These are phyloP conservation scores for Apostichopus parvimensis DNA, from an alignment of 35 echinoderm and acorn worm genomes.

Conservation along the genomic window DNA sequence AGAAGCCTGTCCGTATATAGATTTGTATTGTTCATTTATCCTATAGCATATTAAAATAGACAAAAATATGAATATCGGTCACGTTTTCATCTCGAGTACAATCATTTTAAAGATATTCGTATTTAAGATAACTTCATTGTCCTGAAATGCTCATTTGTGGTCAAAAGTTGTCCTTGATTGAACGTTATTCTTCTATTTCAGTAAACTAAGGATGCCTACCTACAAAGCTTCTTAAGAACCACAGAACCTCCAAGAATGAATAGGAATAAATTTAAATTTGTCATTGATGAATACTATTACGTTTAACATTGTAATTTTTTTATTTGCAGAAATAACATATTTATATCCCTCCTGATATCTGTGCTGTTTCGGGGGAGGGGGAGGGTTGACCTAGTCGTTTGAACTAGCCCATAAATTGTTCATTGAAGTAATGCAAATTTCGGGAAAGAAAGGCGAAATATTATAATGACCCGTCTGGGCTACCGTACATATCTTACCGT, in stretches of 20 bases:
- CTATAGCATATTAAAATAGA: too few relatives aligned
- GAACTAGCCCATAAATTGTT: too few relatives aligned
- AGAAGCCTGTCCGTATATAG: too few relatives aligned
- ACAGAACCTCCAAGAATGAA: neutral
- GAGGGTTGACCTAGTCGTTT: too few relatives aligned
- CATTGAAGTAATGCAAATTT: too few relatives aligned
- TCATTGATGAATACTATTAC: neutral
- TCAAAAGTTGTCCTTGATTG: neutral
- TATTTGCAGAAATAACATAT: too few relatives aligned
- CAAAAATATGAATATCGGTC: neutral
- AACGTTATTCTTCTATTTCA: neutral
- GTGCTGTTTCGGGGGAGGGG: too few relatives aligned
- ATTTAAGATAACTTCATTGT: neutral
- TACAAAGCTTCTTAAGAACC: neutral
- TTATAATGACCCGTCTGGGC: too few relatives aligned
- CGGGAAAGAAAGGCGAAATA: too few relatives aligned
- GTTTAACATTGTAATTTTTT: too few relatives aligned
- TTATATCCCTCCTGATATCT: too few relatives aligned
- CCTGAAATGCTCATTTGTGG: neutral
- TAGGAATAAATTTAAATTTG: neutral
- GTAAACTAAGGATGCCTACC: neutral
- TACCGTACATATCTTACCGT: neutral
- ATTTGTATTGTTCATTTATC: too few relatives aligned
- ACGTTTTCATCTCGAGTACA: neutral
- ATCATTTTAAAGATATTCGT: neutral